phyloP scores from a whole-genome alignment of 2,888 invertebrate genomes.

The Antheraea yamamai region DNA sequence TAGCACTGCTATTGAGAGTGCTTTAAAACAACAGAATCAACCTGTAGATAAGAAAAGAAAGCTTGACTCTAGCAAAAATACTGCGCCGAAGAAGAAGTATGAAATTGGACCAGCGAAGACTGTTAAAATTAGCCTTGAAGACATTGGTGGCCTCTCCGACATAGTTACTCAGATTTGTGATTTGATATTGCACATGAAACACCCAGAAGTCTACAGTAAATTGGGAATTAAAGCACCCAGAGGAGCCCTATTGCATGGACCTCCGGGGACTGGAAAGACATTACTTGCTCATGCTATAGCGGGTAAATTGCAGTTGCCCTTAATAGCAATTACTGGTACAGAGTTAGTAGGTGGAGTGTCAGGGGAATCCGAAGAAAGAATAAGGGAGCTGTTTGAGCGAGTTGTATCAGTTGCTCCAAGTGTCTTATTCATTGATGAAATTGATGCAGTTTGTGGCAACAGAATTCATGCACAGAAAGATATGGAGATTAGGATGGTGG shows the following conservation, averaged over 20 bases:
- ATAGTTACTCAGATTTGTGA: constrained; percentile 87
- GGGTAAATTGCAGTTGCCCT: constrained; percentile 91
- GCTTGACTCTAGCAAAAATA: constrained; percentile 52
- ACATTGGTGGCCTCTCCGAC: constrained; percentile 91
- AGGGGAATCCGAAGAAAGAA: constrained; percentile 97
- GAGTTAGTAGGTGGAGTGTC: constrained; percentile 97
- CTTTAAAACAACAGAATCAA: constrained; percentile 54
- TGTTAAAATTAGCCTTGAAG: constrained; percentile 84
- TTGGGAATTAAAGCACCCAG: constrained; percentile 93
- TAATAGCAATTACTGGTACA: constrained; percentile 94
- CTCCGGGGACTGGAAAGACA: constrained; percentile 97
- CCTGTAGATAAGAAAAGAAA: constrained; percentile 68
- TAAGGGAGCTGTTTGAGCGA: constrained; percentile 94
- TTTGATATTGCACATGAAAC: constrained; percentile 91
- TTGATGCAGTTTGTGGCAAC: constrained; percentile 97
- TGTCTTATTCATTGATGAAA: constrained; percentile 97
- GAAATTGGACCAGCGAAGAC: constrained; percentile 62
- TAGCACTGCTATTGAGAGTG: constrained; percentile 49
- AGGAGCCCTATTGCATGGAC: constrained; percentile 96
- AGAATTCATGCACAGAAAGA: constrained; percentile 94
- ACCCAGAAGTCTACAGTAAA: constrained; percentile 93
- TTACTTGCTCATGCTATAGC: constrained; percentile 91
- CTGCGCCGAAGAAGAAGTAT: constrained; percentile 57
- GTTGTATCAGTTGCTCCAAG: constrained; percentile 89
- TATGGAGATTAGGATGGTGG: constrained; percentile 97